These are phyloP conservation scores for Calameuta pallipes DNA, from an alignment of 2,888 invertebrate species.

Conservation along the genomic window DNA sequence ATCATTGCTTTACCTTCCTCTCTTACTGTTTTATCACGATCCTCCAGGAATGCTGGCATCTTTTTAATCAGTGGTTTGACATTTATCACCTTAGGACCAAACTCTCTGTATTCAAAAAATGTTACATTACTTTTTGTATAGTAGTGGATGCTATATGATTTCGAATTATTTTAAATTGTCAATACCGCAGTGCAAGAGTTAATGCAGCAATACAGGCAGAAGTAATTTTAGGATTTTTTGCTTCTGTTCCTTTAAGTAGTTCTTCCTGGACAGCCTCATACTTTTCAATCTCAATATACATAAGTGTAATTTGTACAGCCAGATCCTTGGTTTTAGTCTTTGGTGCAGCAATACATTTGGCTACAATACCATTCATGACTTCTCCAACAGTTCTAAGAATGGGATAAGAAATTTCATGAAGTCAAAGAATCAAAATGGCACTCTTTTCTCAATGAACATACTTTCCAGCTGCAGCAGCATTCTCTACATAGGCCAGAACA, in stretches of 20 bases:
- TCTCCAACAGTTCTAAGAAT: constrained; percentile 81
- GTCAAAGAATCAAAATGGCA: background rate
- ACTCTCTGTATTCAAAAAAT: constrained; percentile 71
- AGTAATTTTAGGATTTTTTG: constrained; percentile 96
- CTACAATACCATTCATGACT: constrained; percentile 87
- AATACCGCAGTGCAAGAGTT: constrained; percentile 77
- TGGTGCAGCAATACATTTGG: constrained; percentile 93
- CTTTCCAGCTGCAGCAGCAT: constrained; percentile 88
- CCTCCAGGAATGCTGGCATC: constrained; percentile 84
- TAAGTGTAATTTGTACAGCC: constrained; percentile 87
- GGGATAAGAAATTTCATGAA: constrained; percentile 7
- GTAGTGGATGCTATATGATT: background rate
- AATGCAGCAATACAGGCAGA: constrained; percentile 83
- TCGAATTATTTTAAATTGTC: constrained; percentile 16
- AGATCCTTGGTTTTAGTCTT: constrained; percentile 92
- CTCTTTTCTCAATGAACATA: constrained; percentile 51
- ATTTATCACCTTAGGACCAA: constrained; percentile 91
- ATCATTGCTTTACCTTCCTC: constrained; percentile 92
- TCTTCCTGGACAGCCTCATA: constrained; percentile 91
- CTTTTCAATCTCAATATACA: constrained; percentile 97
- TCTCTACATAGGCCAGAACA: constrained; percentile 89
- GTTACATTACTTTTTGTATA: constrained; percentile 5
- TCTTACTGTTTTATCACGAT: constrained; percentile 90
- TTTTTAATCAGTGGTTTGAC: constrained; percentile 92
- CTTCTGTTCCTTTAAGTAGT: constrained; percentile 91